Evolutionary conservation across 2,797 vertebrate species (phyloP), one percentile per base, ranked within the genome.

Genomic region (Cetoscarus ocellatus): DNA sequence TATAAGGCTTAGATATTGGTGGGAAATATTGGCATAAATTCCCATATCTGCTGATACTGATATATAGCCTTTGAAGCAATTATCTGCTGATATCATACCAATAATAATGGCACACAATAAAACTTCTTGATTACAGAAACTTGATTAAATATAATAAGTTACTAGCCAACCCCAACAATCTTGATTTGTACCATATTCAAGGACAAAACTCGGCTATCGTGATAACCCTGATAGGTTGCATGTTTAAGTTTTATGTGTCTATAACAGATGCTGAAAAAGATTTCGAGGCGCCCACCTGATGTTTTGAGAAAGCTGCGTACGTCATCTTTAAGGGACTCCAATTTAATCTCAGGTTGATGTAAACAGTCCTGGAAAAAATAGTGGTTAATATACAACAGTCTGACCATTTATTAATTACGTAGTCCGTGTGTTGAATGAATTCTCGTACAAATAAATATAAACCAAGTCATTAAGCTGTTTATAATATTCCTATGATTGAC

Each of bases 311-410:
- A 98, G 84, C 91, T 93, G 73, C 97, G 96, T 42, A 99, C 96
- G 78, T 99, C 98, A 79, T 98, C 97, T 93, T 97, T 99, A 6
- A 99, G 92, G 61, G 96, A 95, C 80, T 97, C 96, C 82, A 98
- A 79, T 78, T 95, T 97, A 64, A 99, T 96, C 48, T 99, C 97
- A 9, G 98, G 96, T 49, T 91, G 96, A 76, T 97, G 96, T 79
- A 99, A 93, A 93, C 97, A 96, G 78, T 96, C 92, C 98, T 99
- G 69, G 8, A 65, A 18, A 18, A 38, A 6, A 75, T 13, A 39
- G 2, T 27, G 11, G 4, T 3, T 1, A 45, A 3, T 11, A 42
- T 55, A 27, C 1, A 10, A 49, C 13, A 8, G 27, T 15, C 18
- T 0, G 1, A 11, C 0, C 34, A 3, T 36, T 18, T 0, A 15